Base-by-base conservation (phyloP, 1,140 invertebrate species). In the Drosophila mayri region DNA sequence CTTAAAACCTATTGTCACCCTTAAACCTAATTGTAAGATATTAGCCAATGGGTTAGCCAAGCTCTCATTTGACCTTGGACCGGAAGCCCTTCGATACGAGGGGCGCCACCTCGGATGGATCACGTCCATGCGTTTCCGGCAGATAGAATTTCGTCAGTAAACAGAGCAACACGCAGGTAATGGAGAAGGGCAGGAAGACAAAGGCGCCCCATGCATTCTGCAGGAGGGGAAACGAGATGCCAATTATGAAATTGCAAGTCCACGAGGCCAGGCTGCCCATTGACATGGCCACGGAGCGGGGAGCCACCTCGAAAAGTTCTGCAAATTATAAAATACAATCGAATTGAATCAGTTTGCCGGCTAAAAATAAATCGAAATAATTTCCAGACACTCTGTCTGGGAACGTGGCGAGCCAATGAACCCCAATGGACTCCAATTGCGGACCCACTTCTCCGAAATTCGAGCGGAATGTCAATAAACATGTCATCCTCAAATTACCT, bases 191-290 rank as follows among this genome's bases (percentile, higher is more conserved):
- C 14, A 97, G 91, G 85, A 97, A 97, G 2, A 95, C 95, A 68
- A 94, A 95, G 14, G 96, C 91, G 6, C 95, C 95, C 49, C 97
- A 94, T n/a, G 88, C 55, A 11, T 79, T 92, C 73, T 96, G 94
- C 58, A 98, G 88, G 2, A 93, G 92, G n/a, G 95, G 96, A 93
- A 98, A 97, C 25, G 94, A 93, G 94, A 98, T 95, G 28, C 96
- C 97, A 66, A 98, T 95, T n/a, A 97, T 84, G 91, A 99, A 98
- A 93, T 98, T 99, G 37, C 96, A 96, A 3, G 95, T 94, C 98
- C 98, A 99, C 92, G 98, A 99, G 35, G 95, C 95, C 75, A 98
- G 94, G 64, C 97, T 97, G 16, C 97, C 97, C 68, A 98, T 94
- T 52, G 97, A 96, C 95, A 98, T 98, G 38, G 97, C 97, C 43